A percentile compares a stretch with the other conserved stretches of the same genome.
Evolutionary conservation across 2,888 invertebrate genomes (phyloP).

Genomic region (Pterobdella sp.): DNA sequence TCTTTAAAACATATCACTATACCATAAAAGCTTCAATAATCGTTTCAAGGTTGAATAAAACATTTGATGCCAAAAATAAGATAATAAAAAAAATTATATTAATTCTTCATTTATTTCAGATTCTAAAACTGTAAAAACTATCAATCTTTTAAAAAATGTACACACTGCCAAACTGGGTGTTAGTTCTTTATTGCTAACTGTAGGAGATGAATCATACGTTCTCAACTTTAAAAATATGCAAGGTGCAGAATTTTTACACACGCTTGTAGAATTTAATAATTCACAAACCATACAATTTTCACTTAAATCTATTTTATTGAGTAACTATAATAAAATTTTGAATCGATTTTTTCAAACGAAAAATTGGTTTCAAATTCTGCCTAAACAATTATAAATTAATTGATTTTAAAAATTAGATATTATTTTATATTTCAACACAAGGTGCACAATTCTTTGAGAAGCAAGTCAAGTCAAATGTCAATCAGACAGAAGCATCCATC

Average conservation of each 20-base stretch:
- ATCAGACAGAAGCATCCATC: slow-evolving; percentile 58
- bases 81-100: no score
- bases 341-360: not conserved
- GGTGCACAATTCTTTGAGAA: slow-evolving; percentile 70
- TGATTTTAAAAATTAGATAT: not conserved
- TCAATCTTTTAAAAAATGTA: slow-evolving; percentile 27
- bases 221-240: slow-evolving; percentile 57
- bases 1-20: not conserved
- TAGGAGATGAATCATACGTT: slow-evolving; percentile 66
- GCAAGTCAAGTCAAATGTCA: slow-evolving; percentile 63
- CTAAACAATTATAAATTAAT: not conserved
- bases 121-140: slow-evolving; percentile 23
- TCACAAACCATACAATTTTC: no score
- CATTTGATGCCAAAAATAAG: not conserved
- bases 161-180: slow-evolving; percentile 55
- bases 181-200: slow-evolving; percentile 64
- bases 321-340: no score
- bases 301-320: no score
- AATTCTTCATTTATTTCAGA: no score
- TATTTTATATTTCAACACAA: slow-evolving; percentile 34
- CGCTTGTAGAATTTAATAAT: no score
- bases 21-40: not conserved
- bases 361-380: not conserved
- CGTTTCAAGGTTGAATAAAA: not conserved
- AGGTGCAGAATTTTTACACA: no score